Conservation (phyloP, 2,113 vertebrate genomes). For the Desmodus rotundus region DNA sequence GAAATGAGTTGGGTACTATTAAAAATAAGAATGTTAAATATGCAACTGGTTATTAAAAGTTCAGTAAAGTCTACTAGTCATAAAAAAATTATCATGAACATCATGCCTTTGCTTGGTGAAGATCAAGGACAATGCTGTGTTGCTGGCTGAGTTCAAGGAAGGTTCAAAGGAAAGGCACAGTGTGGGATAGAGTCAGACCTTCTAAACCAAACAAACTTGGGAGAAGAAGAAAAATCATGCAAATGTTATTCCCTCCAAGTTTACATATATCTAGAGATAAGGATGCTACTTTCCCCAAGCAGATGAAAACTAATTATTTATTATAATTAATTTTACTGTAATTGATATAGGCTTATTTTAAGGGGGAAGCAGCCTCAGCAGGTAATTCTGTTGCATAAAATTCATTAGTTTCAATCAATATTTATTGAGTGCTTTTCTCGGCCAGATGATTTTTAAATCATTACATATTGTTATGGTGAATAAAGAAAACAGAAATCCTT, state of each 20-base stretch:
- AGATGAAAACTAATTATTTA: not conserved
- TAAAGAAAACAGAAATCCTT: not conserved
- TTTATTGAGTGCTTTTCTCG: not conserved
- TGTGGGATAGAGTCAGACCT: not conserved
- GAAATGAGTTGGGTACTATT: not conserved
- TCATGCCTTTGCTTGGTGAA: not conserved
- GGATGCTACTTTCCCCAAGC: not conserved
- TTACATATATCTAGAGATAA: not conserved
- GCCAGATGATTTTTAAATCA: not conserved
- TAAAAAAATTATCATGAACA: not conserved
- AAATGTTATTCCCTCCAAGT: not conserved
- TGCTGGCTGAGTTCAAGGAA: not conserved
- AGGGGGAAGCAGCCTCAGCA: not conserved
- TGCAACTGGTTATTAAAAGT: not conserved
- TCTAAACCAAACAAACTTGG: not conserved
- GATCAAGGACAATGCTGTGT: not conserved
- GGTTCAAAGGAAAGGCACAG: accelerated
- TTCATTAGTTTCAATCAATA: not conserved
- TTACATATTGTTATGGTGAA: not conserved
- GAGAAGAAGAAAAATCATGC: not conserved
- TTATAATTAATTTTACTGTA: not conserved
- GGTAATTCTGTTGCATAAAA: not conserved
- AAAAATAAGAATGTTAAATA: not conserved
- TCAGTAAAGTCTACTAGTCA: not conserved
- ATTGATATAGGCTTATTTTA: not conserved